These are phyloP conservation scores for Kryptopterus vitreolus DNA, from an alignment of 2,797 vertebrate genomes.

Conservation along the genomic window DNA sequence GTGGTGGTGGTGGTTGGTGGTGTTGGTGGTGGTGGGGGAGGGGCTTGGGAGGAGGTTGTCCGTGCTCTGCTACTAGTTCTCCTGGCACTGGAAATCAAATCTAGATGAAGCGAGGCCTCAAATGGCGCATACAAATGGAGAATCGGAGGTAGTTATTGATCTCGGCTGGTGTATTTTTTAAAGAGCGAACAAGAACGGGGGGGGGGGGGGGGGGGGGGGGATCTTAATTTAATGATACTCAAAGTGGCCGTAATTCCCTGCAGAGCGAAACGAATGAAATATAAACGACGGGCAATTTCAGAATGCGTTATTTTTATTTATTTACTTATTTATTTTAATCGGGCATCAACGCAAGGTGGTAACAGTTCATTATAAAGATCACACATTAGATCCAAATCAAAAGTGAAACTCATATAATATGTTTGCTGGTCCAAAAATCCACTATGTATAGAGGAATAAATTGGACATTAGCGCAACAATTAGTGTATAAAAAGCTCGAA, in stretches of 20 bases:
- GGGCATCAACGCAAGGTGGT: not conserved
- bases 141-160: constrained; percentile 71
- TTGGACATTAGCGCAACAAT: not conserved
- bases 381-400: not conserved
- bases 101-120: constrained; percentile 67
- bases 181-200: constrained; percentile 65
- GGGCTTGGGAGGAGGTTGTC: constrained; percentile 33
- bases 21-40: constrained; percentile 38
- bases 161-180: constrained; percentile 67
- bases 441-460: not conserved
- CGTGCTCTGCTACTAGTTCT: constrained; percentile 60
- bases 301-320: constrained; percentile 59
- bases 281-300: constrained; percentile 46
- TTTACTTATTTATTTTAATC: constrained; percentile 49
- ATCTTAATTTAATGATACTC: constrained; percentile 72
- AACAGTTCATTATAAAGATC: not conserved
- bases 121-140: constrained; percentile 52
- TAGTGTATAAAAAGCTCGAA: not conserved
- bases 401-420: too few relatives aligned
- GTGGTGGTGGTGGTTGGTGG: not conserved
- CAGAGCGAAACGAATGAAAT: constrained; percentile 57
- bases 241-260: constrained; percentile 58
- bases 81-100: constrained; percentile 63
- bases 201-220: too few relatives aligned
- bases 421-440: not conserved